A percentile compares a stretch with the other conserved stretches of the same genome.
Evolutionary conservation across 2,113 vertebrate species (phyloP).

Genomic region (Stigmatopora nigra): DNA sequence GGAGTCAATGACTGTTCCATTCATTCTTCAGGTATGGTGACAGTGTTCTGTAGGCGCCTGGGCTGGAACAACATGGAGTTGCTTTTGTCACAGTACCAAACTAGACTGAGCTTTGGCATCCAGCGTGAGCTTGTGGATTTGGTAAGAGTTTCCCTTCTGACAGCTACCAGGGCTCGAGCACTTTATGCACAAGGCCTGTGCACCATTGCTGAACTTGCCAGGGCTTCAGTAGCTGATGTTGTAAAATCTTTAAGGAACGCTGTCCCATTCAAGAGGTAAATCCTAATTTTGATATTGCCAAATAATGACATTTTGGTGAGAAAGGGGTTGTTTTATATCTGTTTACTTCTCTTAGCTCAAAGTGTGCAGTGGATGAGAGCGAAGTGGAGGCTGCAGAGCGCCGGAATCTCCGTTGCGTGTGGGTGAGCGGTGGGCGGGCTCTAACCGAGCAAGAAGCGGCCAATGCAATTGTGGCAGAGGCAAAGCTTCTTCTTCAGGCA

Average conservation of each 20-base stretch:
- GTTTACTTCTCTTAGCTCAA: conserved; percentile 55
- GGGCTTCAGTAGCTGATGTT: conserved; percentile 71
- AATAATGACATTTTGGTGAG: neutral
- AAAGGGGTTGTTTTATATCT: neutral
- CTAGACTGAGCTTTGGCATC: conserved; percentile 88
- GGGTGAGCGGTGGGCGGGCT: conserved; percentile 79
- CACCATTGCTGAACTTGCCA: conserved; percentile 87
- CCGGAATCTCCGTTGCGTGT: conserved; percentile 74
- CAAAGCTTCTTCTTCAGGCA: conserved; percentile 80
- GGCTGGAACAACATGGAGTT: conserved; percentile 96
- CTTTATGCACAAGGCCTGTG: conserved; percentile 79
- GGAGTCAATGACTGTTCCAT: neutral
- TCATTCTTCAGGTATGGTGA: conserved; percentile 82
- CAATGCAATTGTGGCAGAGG: conserved; percentile 80
- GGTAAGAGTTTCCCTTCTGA: conserved; percentile 84
- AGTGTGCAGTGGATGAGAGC: conserved; percentile 86
- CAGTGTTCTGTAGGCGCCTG: conserved; percentile 86
- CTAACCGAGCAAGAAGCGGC: conserved; percentile 86
- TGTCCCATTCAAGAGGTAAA: conserved; percentile 89
- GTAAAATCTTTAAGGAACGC: conserved; percentile 81
- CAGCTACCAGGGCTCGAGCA: conserved; percentile 79
- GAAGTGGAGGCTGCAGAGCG: conserved; percentile 84
- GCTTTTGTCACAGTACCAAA: conserved; percentile 95
- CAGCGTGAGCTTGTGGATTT: conserved; percentile 94
- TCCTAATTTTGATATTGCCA: neutral